phyloP scores from a whole-genome alignment of 2,113 vertebrate species.

The Otocyon megalotis region DNA sequence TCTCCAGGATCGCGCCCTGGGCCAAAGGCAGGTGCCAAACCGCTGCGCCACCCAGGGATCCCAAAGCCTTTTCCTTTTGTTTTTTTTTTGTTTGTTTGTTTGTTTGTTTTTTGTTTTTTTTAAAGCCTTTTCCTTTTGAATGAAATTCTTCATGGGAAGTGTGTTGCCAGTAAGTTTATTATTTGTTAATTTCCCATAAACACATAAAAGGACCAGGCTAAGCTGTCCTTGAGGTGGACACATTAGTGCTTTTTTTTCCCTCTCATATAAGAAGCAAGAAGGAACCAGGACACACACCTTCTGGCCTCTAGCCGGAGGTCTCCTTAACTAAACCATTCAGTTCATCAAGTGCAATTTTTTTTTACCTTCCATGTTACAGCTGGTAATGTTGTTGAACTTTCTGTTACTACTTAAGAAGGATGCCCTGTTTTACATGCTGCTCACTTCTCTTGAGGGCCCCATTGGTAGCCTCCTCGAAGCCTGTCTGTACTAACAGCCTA shows the following conservation, averaged over 20 bases:
- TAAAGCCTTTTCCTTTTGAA: background rate
- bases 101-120: no score
- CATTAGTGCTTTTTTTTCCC: background rate
- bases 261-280: background rate
- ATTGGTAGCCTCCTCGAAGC: background rate
- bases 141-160: background rate
- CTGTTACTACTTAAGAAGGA: background rate
- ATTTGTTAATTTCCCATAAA: background rate
- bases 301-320: background rate
- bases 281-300: background rate
- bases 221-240: background rate
- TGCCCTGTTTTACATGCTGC: background rate
- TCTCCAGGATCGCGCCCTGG: no score
- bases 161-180: background rate
- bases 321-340: background rate
- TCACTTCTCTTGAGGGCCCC: background rate
- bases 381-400: background rate
- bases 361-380: background rate
- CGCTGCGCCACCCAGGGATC: no score
- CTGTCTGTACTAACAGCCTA: no score
- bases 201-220: background rate
- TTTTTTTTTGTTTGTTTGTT: no score
- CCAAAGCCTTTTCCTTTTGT: no score
- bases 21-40: no score
- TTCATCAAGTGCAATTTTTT: background rate